Percentiles rank a stretch among this genome's conserved stretches.
phyloP scores from a whole-genome alignment of 2,888 invertebrate genomes.

The Protula sp. region DNA sequence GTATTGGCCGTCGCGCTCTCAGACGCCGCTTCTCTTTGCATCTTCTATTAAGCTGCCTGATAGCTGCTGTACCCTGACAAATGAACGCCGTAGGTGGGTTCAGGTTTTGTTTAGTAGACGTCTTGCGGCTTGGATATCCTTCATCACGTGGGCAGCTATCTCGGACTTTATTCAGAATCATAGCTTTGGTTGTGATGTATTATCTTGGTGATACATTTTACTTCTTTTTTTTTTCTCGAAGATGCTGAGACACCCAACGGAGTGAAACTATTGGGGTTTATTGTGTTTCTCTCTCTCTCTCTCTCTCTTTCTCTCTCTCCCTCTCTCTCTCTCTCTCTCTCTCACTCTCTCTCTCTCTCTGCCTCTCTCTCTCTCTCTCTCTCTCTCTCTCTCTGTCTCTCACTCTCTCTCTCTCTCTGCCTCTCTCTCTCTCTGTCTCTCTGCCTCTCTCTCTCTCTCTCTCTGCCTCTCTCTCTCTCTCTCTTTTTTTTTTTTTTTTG shows the following conservation, averaged over 20 bases:
- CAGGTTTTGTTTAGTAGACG: too few relatives aligned
- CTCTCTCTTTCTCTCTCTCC: conserved; percentile 4
- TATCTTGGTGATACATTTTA: conserved; percentile 46
- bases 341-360: conserved; percentile 12
- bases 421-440: conserved; percentile 1
- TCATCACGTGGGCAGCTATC: too few relatives aligned
- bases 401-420: not conserved
- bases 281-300: conserved; percentile 3
- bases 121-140: too few relatives aligned
- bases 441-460: conserved; percentile 5
- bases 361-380: too few relatives aligned
- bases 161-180: too few relatives aligned
- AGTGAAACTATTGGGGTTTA: conserved; percentile 28
- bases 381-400: not conserved
- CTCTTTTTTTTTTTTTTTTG: not conserved
- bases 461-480: conserved; percentile 4
- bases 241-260: too few relatives aligned
- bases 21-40: too few relatives aligned
- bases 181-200: conserved; percentile 18
- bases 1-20: too few relatives aligned
- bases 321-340: conserved; percentile 8
- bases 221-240: not conserved
- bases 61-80: too few relatives aligned
- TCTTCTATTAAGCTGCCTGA: too few relatives aligned
- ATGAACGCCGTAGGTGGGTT: too few relatives aligned